Conservation (phyloP, 2,797 vertebrate genomes). For the Pangasius krempfi region DNA sequence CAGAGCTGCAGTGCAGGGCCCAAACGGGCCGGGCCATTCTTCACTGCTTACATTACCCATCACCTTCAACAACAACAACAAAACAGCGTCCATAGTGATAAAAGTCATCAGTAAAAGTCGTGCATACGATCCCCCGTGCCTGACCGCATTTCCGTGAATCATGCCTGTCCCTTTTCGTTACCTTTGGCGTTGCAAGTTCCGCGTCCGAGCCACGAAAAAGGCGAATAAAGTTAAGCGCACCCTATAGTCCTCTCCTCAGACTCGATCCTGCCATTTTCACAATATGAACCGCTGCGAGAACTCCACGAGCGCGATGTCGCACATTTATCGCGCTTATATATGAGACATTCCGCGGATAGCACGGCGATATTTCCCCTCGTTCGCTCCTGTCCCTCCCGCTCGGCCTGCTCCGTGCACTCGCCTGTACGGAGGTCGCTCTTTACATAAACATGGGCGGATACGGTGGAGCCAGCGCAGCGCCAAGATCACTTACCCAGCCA, state of each 20-base stretch:
- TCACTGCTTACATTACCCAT: slow-evolving; percentile 52
- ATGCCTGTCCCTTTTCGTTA: slow-evolving; percentile 63
- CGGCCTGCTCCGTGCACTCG: slow-evolving; percentile 48
- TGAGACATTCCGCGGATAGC: not conserved
- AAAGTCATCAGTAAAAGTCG: not conserved
- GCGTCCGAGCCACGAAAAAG: slow-evolving; percentile 75
- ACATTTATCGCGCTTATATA: not conserved
- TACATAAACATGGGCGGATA: slow-evolving; percentile 81
- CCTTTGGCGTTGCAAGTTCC: slow-evolving; percentile 78
- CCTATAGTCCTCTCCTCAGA: slow-evolving; percentile 71
- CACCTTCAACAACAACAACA: slow-evolving; percentile 44
- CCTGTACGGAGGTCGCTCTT: slow-evolving; percentile 66
- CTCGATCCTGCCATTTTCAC: slow-evolving; percentile 76
- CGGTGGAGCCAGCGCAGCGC: slow-evolving; percentile 57
- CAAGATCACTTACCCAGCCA: slow-evolving; percentile 75
- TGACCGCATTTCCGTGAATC: not conserved
- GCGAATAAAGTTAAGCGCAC: slow-evolving; percentile 65
- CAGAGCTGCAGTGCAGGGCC: slow-evolving; percentile 75
- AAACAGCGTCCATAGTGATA: not conserved
- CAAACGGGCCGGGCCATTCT: slow-evolving; percentile 73
- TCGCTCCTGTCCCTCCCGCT: not conserved
- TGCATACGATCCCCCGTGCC: not conserved
- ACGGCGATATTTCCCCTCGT: slow-evolving; percentile 29
- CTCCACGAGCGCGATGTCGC: slow-evolving; percentile 60
- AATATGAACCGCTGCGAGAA: slow-evolving; percentile 59